These are phyloP conservation scores for Paramuricea clavata DNA, from an alignment of 92 coral and sea anemone species.

Conservation along the genomic window DNA sequence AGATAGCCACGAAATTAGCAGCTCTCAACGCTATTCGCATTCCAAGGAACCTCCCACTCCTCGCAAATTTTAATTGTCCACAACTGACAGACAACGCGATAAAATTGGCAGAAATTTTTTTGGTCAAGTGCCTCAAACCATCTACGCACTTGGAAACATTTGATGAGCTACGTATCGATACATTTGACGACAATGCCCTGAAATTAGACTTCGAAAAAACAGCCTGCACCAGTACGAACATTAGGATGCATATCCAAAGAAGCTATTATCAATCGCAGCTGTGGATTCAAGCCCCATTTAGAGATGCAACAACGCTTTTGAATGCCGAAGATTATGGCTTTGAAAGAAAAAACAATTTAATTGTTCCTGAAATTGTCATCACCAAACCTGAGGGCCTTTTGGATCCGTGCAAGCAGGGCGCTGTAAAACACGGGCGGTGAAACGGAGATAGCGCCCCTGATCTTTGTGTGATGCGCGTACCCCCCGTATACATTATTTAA, in stretches of 20 bases:
- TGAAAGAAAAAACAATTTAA: not conserved
- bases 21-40: too few species aligned
- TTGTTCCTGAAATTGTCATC: not conserved
- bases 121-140: too few species aligned
- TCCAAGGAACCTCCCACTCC: too few species aligned
- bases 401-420: slow-evolving; percentile 12
- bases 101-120: too few species aligned
- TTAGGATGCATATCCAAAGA: not conserved
- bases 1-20: too few species aligned
- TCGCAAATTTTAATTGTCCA: too few species aligned
- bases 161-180: not conserved
- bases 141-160: not conserved
- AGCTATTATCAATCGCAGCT: slow-evolving; percentile 2
- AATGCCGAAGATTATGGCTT: not conserved
- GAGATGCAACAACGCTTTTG: not conserved
- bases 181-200: slow-evolving; percentile 4
- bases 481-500: too few species aligned
- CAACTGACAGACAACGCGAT: too few species aligned
- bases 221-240: not conserved
- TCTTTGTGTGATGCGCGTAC: too few species aligned
- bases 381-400: slow-evolving; percentile 6
- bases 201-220: not conserved
- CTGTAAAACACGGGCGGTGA: too few species aligned
- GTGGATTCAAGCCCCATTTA: slow-evolving; percentile 20
- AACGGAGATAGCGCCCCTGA: too few species aligned